Base-by-base conservation (phyloP, 2,888 invertebrate genomes). In the Candidula unifasciata region DNA sequence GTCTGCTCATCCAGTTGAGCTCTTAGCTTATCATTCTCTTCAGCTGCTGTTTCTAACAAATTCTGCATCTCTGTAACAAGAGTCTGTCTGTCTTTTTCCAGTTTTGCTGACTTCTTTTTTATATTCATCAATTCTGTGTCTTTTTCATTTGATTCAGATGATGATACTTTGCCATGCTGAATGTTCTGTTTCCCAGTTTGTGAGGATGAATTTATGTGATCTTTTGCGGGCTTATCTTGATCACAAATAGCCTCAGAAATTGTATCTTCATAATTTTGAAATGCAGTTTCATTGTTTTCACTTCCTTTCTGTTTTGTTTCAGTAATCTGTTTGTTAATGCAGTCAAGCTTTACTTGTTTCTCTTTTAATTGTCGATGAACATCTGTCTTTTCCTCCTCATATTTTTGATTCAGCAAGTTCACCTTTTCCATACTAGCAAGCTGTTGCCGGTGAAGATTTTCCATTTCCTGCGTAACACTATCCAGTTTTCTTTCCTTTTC, bases 51-150 rank as follows among this genome's bases (percentile, higher is more conserved):
- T 74, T 87, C 87, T 3, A 90, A 87, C n/a, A 91, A 79, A 18
- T 87, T 85, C 66, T 91, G 90, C 66, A 89, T 89, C 69, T 90
- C 89, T 21, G 85, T 76, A n/a, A 90, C 79, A 27, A 91, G 86
- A 37, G 84, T 84, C 76, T 89, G 84, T 27, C 89, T 85, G 52
- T 91, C 90, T 30, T 84, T 77, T 76, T 88, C 86, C 76, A 88
- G 82, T 73, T 86, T 86, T 33, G 86, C 84, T 8, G 85, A 71
- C 35, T 83, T 87, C 35, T 18, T 57, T 77, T 52, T 84, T 24
- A 85, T 69, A 18, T 13, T 30, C n/a, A 24, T 68, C 30, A 87
- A 60, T 44, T 87, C 82, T 33, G 73, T 73, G 24, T 86, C 86
- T 52, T 83, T 83, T n/a, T 64, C 79, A 5, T 66, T 35, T 30